Evolutionary conservation across 2,797 vertebrate species (phyloP), one percentile per base, ranked within the genome.

Genomic region (Lophius americanus): DNA sequence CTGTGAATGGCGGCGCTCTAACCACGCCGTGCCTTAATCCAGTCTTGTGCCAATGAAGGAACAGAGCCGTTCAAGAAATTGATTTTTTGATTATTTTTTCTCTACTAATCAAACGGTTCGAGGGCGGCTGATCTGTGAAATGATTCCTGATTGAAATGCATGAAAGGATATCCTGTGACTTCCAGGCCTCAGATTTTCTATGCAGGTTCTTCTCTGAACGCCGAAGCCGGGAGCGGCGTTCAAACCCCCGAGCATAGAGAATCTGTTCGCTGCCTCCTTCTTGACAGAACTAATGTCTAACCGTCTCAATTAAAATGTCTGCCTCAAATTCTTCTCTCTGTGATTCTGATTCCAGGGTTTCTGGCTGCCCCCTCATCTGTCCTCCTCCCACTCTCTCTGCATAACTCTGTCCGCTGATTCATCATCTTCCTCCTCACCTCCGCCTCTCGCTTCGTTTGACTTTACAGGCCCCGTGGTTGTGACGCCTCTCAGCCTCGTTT

Each of bases 1-100:
- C 90, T 93, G 76, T 92, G 94, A 93, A 93, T 92, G 74, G 69
- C 68, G 6, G 76, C 74, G n/a, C 54, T 81, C 85, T 92, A 86
- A 90, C 87, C 79, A 59, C 69, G 44, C 79, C 76, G 53, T 78
- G 86, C 85, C 86, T 92, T 88, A 64, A 91, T 84, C 79, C 83
- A 83, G 58, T 85, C 71, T 75, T 73, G 65, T 87, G 81, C 51
- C 88, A 83, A 90, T 94, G 72, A 77, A 51, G 56, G 51, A 68
- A 39, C 53, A 44, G 37, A 47, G 68, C 77, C 71, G 41, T 64
- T 79, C 41, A 23, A 59, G 51, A 60, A 46, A 59, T 64, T 43
- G 38, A 6, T 81, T 65, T 77, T 59, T 23, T 23, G 23, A 23
- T 23, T 23, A 1, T 23, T 23, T 23, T 23, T 23, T 23, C 23